Evolutionary conservation across 2,113 vertebrate species (phyloP), one percentile per base, ranked within the genome.

Genomic region (Anhinga rufa): DNA sequence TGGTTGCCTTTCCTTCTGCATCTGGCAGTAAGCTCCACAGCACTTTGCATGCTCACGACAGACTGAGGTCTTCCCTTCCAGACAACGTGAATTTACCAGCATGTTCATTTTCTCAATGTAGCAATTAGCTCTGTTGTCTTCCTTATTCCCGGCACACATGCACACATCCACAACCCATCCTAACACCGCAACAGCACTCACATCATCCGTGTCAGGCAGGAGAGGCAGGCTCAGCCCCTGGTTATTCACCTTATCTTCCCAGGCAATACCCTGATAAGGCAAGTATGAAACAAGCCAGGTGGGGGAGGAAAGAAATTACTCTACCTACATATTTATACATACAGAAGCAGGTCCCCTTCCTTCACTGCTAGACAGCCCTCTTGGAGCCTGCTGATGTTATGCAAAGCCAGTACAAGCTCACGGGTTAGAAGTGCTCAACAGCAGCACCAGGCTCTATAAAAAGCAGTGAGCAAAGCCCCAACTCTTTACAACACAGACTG

Each of bases 101-200:
- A 0, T 8, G 8, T 17, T 83, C 10, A 0, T 85, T 78, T 90
- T 34, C 71, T 31, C 52, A 48, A 42, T 3, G 10, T 7, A 68
- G 55, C 71, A 90, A 60, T 93, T 28, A 48, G 12, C 19, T 82
- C 28, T 68, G 55, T 10, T 66, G 29, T 34, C n/a, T 46, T 70
- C 75, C 51, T 77, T 48, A 48, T 18, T 85, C 46, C 61, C 3
- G 0, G 55, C 49, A 69, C 14, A n/a, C 15, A 9, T 0, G 2
- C 4, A 34, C 51, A 24, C 28, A 61, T 60, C 79, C 94, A 44
- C 22, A 38, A 2, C 18, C 42, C 31, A 58, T 17, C 0, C 0
- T 42, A 76, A 26, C 52, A 52, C 28, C 4, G 1, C 31, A 31
- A 25, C 14, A 64, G 7, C 0, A 0, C 46, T 81, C 57, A 17